These are phyloP conservation scores for Cyprinodon tularosa DNA, from an alignment of 2,113 vertebrate species.

Conservation along the genomic window DNA sequence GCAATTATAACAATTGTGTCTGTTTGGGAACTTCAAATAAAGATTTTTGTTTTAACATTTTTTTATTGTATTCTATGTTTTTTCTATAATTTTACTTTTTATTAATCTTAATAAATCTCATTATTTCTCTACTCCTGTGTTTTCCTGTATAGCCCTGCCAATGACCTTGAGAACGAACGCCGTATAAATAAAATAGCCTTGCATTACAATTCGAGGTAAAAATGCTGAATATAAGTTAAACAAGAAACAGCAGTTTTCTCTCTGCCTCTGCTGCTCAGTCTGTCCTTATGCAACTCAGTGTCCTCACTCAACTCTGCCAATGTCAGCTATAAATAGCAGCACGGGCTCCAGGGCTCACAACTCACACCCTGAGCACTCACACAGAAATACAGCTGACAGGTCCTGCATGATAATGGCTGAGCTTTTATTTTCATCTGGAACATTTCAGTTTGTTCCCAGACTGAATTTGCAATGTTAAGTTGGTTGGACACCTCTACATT, in stretches of 20 bases:
- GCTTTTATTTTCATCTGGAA: slow-evolving; percentile 9
- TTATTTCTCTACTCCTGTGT: no score
- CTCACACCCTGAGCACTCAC: slow-evolving; percentile 23
- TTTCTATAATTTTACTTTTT: no score
- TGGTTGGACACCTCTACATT: neutral
- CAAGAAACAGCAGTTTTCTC: neutral
- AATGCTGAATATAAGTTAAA: neutral
- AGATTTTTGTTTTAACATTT: no score
- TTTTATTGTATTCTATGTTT: no score
- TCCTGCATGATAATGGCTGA: slow-evolving; percentile 27
- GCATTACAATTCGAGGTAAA: neutral
- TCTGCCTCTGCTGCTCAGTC: slow-evolving; percentile 10
- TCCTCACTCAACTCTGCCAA: slow-evolving; percentile 69
- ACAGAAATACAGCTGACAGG: slow-evolving; percentile 14
- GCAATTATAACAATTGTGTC: no score
- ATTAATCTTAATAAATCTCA: no score
- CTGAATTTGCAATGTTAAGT: neutral
- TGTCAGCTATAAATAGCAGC: slow-evolving; percentile 68
- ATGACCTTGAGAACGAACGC: no score
- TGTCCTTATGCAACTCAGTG: slow-evolving; percentile 67
- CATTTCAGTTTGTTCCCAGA: slow-evolving; percentile 3
- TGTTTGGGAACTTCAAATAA: no score
- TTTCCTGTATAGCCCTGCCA: no score
- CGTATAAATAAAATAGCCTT: neutral
- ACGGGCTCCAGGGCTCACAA: slow-evolving; percentile 43